These are phyloP conservation scores for Potamilus streckersoni DNA, from an alignment of 1,140 invertebrate genomes.

Conservation along the genomic window DNA sequence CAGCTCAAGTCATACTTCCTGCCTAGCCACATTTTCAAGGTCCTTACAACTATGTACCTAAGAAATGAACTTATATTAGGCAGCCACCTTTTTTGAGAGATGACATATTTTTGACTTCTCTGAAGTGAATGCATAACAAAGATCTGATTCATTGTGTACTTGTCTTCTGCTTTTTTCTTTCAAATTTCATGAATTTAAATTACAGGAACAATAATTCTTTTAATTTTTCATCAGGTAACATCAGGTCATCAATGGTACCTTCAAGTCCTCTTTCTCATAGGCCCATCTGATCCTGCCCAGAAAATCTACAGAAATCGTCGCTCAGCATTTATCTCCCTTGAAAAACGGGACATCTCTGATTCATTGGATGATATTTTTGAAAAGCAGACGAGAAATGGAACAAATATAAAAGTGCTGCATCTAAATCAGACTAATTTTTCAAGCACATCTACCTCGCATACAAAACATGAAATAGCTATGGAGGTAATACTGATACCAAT, in stretches of 20 bases:
- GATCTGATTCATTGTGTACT: not conserved
- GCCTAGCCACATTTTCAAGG: too few species aligned
- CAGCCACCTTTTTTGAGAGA: too few species aligned
- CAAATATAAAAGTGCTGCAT: slow-evolving; percentile 43
- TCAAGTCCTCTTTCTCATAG: slow-evolving; percentile 67
- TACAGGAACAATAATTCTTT: slow-evolving; percentile 8
- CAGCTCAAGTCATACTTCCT: too few species aligned
- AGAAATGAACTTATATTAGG: too few species aligned
- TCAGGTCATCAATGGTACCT: slow-evolving; percentile 69
- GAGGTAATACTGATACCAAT: slow-evolving; percentile 27
- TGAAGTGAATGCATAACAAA: too few species aligned
- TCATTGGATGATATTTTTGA: slow-evolving; percentile 7
- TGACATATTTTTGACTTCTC: too few species aligned
- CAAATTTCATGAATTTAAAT: not conserved
- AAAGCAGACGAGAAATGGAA: slow-evolving; percentile 42
- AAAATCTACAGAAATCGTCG: slow-evolving; percentile 33
- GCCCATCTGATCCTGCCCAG: slow-evolving; percentile 39
- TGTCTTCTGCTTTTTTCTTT: not conserved
- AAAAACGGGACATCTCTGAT: slow-evolving; percentile 1
- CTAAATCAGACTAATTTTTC: slow-evolving; percentile 30
- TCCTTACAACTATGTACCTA: too few species aligned
- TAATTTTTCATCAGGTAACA: slow-evolving; percentile 50
- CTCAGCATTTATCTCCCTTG: slow-evolving; percentile 28
- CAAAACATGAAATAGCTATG: slow-evolving; percentile 4
- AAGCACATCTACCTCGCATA: not conserved